Evolutionary conservation across 2,797 vertebrate species (phyloP), one percentile per base, ranked within the genome.

Genomic region (Etheostoma nigrum): DNA sequence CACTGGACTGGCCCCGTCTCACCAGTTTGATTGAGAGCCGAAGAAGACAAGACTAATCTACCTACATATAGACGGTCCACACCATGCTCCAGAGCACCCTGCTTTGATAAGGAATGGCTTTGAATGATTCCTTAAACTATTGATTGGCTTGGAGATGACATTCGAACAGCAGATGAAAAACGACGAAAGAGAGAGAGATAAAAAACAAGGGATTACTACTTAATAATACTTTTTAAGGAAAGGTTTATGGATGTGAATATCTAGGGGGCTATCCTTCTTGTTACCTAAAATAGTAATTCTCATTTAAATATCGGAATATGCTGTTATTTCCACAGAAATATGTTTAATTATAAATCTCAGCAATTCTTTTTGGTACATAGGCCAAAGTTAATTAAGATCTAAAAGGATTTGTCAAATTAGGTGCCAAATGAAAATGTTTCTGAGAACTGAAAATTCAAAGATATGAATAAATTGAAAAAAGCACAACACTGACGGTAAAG

Each of bases 51-150:
- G 74, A 74, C 82, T 92, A 91, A 92, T 92, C 89, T 92, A 85
- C 81, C 72, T 61, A 62, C 69, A 73, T 75, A 63, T 47, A 42
- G 52, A 83, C 52, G 74, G 81, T 81, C 86, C 73, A 40, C 76
- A 77, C 74, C 72, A 48, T 83, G 82, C 87, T 91, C 78, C 74
- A 64, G 83, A 92, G 89, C 86, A 67, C 61, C 70, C 40, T 36
- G 78, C 91, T 93, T 93, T 94, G 90, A 93, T 89, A 92, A 86
- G 59, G 75, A 85, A 89, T 81, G 81, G 83, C 91, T 93, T 91
- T 92, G 87, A 93, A 89, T 92, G 84, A 90, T 89, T 88, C 85
- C 82, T 90, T 90, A 86, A 92, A 91, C 79, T 91, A 93, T 90
- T 36, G 90, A 94, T 91, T 84, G 53, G 74, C 84, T 89, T 23